Base-by-base conservation (phyloP, 2,797 vertebrate species). In the Pangasius djambal region DNA sequence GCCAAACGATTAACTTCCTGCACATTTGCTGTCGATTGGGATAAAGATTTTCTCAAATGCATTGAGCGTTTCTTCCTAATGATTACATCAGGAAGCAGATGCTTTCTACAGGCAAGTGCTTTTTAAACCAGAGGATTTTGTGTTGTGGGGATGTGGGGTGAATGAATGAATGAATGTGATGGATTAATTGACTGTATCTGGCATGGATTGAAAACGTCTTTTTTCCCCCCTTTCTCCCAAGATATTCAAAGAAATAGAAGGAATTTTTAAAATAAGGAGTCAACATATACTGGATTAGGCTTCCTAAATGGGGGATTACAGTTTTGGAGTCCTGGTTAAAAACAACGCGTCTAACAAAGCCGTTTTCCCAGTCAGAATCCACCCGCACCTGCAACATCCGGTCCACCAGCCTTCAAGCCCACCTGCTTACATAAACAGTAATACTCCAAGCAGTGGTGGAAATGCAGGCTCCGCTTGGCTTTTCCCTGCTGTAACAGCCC, bases 231-330 rank as follows among this genome's bases (percentile, higher is more conserved):
- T 90, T 50, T 91, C 81, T 86, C 31, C 69, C 65, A 90, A 95
- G 95, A 90, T 93, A 91, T 94, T 94, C 93, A 92, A 93, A 94
- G 87, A 92, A 88, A 67, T 93, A 93, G 94, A 95, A 93, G 92
- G 92, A 94, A 94, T 94, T 79, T 15, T n/a, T 44, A 9, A 93
- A 89, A 94, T 93, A 92, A 93, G 89, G 92, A 90, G 90, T 93
- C 91, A 95, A 94, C 91, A 94, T 93, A 93, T 94, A 93, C 93
- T 93, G 92, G 94, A 94, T 92, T 94, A 89, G 78, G 78, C 88
- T 83, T 96, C 94, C 97, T 98, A 98, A 98, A 99, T 99, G 99
- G 99, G 98, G 97, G 99, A 99, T 98, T 99, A 99, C 98, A 98
- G 98, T 97, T 99, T 99, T 95, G 98, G 98, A 97, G 98, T 99